phyloP scores from a whole-genome alignment of 1,140 invertebrate genomes.

The Zaprionus camerounensis region DNA sequence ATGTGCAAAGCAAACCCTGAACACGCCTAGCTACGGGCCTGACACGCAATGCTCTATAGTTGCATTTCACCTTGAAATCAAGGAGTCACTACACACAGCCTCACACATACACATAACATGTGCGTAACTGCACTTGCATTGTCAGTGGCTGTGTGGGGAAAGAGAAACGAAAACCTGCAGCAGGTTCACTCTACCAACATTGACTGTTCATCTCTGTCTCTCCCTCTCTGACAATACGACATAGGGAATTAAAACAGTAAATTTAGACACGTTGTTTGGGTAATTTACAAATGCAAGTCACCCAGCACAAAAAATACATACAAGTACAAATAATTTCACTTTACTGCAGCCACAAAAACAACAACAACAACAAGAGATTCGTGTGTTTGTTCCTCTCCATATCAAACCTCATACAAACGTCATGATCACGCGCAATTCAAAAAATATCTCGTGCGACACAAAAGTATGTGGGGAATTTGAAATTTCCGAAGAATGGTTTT shows the following conservation, averaged over 20 bases:
- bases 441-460: slow-evolving; percentile 50
- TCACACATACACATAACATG: slow-evolving; percentile 4
- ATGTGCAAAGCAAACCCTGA: too few relatives aligned
- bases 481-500: slow-evolving; percentile 81
- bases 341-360: not conserved
- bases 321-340: not conserved
- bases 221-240: too few relatives aligned
- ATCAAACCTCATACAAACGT: slow-evolving; percentile 21
- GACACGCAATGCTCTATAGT: not conserved
- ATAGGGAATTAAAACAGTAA: not conserved
- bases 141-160: slow-evolving; percentile 6
- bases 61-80: slow-evolving; percentile 68
- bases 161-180: slow-evolving; percentile 11
- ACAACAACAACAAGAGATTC: not conserved
- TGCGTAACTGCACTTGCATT: slow-evolving; percentile 52
- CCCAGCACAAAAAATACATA: not conserved
- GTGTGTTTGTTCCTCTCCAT: slow-evolving; percentile 1
- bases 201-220: too few relatives aligned
- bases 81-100: slow-evolving; percentile 51
- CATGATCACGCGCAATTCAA: slow-evolving; percentile 39
- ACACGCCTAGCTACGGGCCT: too few relatives aligned
- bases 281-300: slow-evolving; percentile 5
- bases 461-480: slow-evolving; percentile 80
- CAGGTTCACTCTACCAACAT: not conserved
- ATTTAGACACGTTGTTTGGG: not conserved